These are phyloP conservation scores for Drosophila incognita DNA, from an alignment of 2,888 invertebrate species.

Conservation along the genomic window DNA sequence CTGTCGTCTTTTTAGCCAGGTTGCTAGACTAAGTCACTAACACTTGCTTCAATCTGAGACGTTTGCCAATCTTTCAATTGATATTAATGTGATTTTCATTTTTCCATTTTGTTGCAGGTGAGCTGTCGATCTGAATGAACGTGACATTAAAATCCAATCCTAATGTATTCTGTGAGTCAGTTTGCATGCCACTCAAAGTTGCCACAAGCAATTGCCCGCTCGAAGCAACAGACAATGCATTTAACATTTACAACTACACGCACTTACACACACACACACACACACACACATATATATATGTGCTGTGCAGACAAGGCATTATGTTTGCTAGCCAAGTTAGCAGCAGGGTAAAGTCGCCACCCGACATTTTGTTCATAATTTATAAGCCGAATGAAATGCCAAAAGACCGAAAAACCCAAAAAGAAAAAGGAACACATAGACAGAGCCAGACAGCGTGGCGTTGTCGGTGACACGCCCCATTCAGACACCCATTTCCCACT, in stretches of 20 bases:
- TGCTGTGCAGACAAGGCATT: conserved; percentile 63
- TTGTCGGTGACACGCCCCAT: conserved; percentile 51
- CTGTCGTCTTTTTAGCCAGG: conserved; percentile 6
- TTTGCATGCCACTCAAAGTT: conserved; percentile 43
- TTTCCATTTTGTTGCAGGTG: conserved; percentile 51
- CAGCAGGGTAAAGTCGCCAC: conserved; percentile 18
- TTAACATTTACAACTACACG: conserved; percentile 43
- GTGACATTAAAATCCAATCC: conserved; percentile 6
- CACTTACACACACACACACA: conserved; percentile 3
- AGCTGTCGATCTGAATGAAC: conserved; percentile 29
- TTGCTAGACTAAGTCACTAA: conserved; percentile 6
- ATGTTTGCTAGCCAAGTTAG: conserved; percentile 50
- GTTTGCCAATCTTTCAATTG: conserved; percentile 32
- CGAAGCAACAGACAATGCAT: conserved; percentile 32
- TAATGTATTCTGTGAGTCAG: conserved; percentile 17
- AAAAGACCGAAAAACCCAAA: conserved; percentile 24
- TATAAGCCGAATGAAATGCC: conserved; percentile 64
- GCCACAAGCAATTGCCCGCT: conserved; percentile 43
- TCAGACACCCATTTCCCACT: conserved; percentile 6
- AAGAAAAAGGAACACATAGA: conserved; percentile 26
- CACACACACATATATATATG: not conserved
- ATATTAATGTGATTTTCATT: conserved; percentile 40
- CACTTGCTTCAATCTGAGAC: conserved; percentile 26
- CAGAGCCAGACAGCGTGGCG: conserved; percentile 73
- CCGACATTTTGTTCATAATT: conserved; percentile 71